Evolutionary conservation across 2,113 vertebrate genomes (phyloP).

Genomic region (Peromyscus leucopus): DNA sequence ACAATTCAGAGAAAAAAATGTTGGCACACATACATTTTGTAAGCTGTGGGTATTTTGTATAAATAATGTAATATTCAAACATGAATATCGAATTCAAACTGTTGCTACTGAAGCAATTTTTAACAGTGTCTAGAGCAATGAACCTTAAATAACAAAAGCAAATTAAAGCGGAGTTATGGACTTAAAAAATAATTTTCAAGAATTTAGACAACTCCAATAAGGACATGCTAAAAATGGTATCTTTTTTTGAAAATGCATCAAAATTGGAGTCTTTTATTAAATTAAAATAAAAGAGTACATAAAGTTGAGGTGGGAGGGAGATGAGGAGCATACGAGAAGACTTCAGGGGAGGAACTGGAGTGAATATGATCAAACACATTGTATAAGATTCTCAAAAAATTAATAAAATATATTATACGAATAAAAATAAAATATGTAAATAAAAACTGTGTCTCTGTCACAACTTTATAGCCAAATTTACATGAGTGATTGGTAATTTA

Average conservation of each 20-base stretch:
- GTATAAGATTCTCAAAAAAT: too few relatives aligned
- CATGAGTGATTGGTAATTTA: slow-evolving; percentile 6
- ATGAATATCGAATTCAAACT: slow-evolving; percentile 30
- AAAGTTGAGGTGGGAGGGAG: not conserved
- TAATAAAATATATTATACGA: not conserved
- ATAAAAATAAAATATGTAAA: not conserved
- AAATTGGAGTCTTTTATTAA: not conserved
- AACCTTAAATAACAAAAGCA: slow-evolving; percentile 24
- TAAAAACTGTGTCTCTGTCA: not conserved
- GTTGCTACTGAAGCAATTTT: slow-evolving; percentile 3
- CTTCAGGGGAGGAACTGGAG: not conserved
- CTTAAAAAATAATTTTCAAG: slow-evolving; percentile 44
- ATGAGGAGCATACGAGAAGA: too few relatives aligned
- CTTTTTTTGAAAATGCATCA: not conserved
- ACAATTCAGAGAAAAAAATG: slow-evolving; percentile 75
- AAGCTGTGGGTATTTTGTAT: slow-evolving; percentile 64
- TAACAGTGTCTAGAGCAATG: slow-evolving; percentile 17
- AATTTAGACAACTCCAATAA: slow-evolving; percentile 31
- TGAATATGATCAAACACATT: not conserved
- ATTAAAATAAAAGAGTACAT: not conserved
- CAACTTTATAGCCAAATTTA: slow-evolving; percentile 4
- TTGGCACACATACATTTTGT: slow-evolving; percentile 53
- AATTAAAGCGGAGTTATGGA: not conserved
- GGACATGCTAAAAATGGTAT: not conserved
- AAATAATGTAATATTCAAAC: slow-evolving; percentile 68